Conservation (phyloP, 2,113 vertebrate genomes). For the Lonchura striata region DNA sequence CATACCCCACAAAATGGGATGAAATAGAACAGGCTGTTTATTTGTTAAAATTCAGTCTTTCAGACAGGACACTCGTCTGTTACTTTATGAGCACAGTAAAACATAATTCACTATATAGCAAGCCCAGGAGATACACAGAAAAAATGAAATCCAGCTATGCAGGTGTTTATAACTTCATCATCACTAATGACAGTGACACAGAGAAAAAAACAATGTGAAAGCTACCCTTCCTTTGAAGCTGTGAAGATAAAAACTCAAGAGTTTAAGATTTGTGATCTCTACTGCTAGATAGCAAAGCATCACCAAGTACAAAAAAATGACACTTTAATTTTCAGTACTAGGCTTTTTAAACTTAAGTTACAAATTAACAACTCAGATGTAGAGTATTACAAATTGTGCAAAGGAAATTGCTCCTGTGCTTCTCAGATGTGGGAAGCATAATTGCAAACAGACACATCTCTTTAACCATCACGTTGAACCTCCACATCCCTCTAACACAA, state of each 20-base stretch:
- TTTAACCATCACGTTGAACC: not conserved
- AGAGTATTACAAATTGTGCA: not conserved
- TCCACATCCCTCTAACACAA: not conserved
- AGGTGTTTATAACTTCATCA: not conserved
- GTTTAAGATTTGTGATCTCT: not conserved
- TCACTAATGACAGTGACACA: not conserved
- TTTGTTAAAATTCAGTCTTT: not conserved
- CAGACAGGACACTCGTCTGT: not conserved
- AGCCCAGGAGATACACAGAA: not conserved
- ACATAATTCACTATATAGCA: not conserved
- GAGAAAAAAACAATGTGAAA: not conserved
- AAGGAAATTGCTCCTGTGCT: not conserved
- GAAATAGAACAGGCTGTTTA: not conserved
- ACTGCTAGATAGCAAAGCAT: not conserved
- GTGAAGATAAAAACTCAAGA: not conserved
- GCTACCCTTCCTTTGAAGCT: not conserved
- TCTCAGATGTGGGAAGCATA: not conserved
- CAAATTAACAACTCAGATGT: not conserved
- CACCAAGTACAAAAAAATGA: not conserved
- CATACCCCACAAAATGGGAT: not conserved
- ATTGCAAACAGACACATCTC: fast-evolving
- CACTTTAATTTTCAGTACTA: not conserved
- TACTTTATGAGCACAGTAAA: not conserved
- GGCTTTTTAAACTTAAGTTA: not conserved
- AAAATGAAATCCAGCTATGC: not conserved